These are phyloP conservation scores for Homarus gammarus DNA, from an alignment of 2,888 invertebrate species.

Conservation along the genomic window DNA sequence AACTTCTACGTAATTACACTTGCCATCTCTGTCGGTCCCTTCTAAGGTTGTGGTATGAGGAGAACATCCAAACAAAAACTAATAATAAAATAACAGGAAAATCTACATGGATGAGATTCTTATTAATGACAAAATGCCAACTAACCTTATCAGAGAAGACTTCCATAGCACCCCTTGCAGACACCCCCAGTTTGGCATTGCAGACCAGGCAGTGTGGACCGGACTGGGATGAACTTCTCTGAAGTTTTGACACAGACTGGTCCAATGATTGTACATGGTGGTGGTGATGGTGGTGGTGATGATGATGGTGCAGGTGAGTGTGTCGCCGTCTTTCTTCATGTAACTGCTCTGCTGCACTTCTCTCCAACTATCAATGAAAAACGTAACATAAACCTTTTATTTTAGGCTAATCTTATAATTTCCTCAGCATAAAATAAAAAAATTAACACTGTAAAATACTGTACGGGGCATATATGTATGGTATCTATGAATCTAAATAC, in stretches of 20 bases:
- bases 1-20: too few species aligned
- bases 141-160: constrained; percentile 69
- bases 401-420: too few species aligned
- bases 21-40: too few species aligned
- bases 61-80: background rate
- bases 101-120: background rate
- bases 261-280: background rate
- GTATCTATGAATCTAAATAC: too few species aligned
- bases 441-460: background rate
- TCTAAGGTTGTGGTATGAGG: too few species aligned
- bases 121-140: too few species aligned
- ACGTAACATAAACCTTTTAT: background rate
- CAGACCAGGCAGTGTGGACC: constrained; percentile 74
- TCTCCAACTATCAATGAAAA: constrained; percentile 15
- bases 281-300: background rate
- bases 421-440: background rate
- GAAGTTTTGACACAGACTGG: constrained; percentile 3
- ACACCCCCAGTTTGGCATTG: constrained; percentile 74
- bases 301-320: constrained; percentile 31
- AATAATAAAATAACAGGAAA: background rate
- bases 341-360: background rate
- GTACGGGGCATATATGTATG: too few species aligned
- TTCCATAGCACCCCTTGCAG: constrained; percentile 74
- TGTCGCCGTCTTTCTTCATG: constrained; percentile 17
- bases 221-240: background rate